These are phyloP conservation scores for Champsocephalus esox DNA, from an alignment of 2,797 vertebrate genomes.

Conservation along the genomic window DNA sequence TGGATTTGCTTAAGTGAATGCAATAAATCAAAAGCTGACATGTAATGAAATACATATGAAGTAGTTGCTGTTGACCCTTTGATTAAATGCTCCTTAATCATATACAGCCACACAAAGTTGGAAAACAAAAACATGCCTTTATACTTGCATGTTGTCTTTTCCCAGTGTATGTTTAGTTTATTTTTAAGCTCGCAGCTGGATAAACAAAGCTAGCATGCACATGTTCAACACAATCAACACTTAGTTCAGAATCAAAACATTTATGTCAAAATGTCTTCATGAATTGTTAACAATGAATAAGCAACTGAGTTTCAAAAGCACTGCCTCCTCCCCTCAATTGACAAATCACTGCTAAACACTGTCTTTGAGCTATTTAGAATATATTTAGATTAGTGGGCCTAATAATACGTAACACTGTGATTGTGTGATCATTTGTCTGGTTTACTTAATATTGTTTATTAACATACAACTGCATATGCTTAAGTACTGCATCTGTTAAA, in stretches of 20 bases:
- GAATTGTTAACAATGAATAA: neutral
- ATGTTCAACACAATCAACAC: neutral
- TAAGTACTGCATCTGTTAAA: neutral
- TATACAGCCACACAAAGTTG: slow-evolving; percentile 28
- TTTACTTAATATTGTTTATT: neutral
- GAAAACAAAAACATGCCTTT: slow-evolving; percentile 11
- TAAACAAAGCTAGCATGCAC: slow-evolving; percentile 5
- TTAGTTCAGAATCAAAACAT: neutral
- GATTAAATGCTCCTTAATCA: slow-evolving; percentile 51
- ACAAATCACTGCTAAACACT: neutral
- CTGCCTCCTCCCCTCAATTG: neutral
- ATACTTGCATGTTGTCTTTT: neutral
- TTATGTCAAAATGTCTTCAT: neutral
- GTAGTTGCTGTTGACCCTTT: slow-evolving; percentile 42
- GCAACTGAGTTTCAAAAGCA: neutral
- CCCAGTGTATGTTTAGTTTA: neutral
- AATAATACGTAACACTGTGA: neutral
- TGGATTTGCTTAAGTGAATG: slow-evolving; percentile 51
- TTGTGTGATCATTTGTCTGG: neutral
- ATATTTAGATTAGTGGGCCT: neutral
- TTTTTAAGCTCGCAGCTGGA: neutral
- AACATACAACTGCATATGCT: neutral
- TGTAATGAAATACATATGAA: slow-evolving; percentile 64
- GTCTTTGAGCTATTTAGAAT: neutral
- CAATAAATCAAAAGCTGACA: slow-evolving; percentile 63